Percentiles rank a stretch among this genome's conserved stretches.
phyloP scores from a whole-genome alignment of 2,797 vertebrate genomes.

The Clarias pachynema region DNA sequence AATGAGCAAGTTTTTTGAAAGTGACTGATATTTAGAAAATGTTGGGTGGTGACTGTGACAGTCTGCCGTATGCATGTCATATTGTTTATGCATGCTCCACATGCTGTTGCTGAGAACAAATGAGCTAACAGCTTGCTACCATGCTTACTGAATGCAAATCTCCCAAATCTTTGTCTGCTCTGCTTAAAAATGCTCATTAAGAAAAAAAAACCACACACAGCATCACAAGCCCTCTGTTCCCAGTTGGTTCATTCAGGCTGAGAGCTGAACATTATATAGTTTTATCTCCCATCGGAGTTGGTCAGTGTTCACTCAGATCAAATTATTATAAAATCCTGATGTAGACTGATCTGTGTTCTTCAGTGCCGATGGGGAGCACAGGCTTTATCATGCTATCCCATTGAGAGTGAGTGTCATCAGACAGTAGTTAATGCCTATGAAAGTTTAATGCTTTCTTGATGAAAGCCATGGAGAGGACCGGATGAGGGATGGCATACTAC shows the following conservation, averaged over 20 bases:
- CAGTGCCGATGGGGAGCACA: constrained; percentile 31
- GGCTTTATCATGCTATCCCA: constrained; percentile 39
- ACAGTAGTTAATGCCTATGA: constrained; percentile 60
- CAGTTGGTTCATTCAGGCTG: constrained; percentile 31
- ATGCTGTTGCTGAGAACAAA: constrained; percentile 35
- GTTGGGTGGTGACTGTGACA: constrained; percentile 29
- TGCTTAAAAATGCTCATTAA: constrained; percentile 30
- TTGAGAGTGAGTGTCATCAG: constrained; percentile 55
- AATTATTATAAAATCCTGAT: constrained; percentile 18
- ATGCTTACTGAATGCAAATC: constrained; percentile 43
- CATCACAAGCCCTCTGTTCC: not conserved
- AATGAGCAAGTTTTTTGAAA: not conserved
- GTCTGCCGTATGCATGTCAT: constrained; percentile 43
- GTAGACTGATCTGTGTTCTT: not conserved
- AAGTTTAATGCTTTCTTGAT: constrained; percentile 61
- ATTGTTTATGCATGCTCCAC: constrained; percentile 45
- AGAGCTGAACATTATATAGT: constrained; percentile 29
- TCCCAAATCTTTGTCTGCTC: constrained; percentile 24
- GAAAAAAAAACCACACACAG: not conserved
- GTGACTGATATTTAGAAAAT: constrained; percentile 46
- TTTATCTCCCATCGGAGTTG: constrained; percentile 22
- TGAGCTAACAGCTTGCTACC: constrained; percentile 40
- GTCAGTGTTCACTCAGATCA: constrained; percentile 33
- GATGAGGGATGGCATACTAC: constrained; percentile 35
- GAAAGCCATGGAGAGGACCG: constrained; percentile 42